Evolutionary conservation across 2,797 vertebrate genomes (phyloP), one percentile per base, ranked within the genome.

Genomic region (Fistularia commersonii): DNA sequence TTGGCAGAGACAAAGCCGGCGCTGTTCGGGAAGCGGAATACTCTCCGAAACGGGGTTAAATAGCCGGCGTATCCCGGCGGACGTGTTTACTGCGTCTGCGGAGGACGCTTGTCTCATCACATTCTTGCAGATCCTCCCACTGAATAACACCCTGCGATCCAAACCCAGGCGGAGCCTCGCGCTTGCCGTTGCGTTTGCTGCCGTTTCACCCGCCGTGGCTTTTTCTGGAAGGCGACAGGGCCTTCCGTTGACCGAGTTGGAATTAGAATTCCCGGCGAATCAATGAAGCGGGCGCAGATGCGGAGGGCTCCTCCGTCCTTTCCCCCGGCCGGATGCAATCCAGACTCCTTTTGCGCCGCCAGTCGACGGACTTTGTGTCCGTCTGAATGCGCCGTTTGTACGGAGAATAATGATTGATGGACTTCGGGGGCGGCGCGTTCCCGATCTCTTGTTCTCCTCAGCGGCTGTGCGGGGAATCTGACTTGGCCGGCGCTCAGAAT

Each of bases 401-500:
- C 77, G 76, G 71, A 75, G 61, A 71, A 82, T 83, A 85, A 83
- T 88, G 83, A 85, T 80, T 83, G 86, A 89, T 88, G 79, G 83
- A 85, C 82, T 81, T 76, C 67, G 68, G 72, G 72, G 78, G 76
- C 61, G 54, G 60, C 63, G 68, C 48, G 66, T 71, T 83, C 56
- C 62, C 78, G 48, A 69, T 73, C 77, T 81, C 66, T 82, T 82
- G 69, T 79, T 75, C 74, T 55, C 67, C 68, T 73, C 59, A 63
- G 64, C 36, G 77, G 41, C 69, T 62, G 63, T 76, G 74, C 61
- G 64, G 68, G 74, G 69, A 79, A 74, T 84, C 69, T 77, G 74
- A 81, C 62, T 84, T 79, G 75, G 76, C 69, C 66, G 0, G 53
- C 2, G 2, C 60, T 80, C 75, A 63, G 67, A 66, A 74, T 46